These are phyloP conservation scores for Baccha elongata DNA, from an alignment of 2,888 invertebrate genomes.

Conservation along the genomic window DNA sequence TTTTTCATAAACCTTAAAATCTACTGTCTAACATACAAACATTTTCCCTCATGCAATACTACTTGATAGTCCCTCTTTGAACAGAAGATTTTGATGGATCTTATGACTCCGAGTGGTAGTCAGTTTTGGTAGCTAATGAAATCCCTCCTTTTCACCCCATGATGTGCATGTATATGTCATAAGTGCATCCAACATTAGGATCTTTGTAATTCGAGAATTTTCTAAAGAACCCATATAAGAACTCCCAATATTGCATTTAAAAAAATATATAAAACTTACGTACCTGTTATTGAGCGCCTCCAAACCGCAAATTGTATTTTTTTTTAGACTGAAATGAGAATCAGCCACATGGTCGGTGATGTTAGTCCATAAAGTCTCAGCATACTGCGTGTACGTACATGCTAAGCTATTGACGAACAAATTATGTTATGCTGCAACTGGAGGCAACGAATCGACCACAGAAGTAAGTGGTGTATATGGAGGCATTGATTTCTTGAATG, in stretches of 20 bases:
- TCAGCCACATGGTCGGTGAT: conserved; percentile 81
- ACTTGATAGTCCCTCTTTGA: conserved; percentile 44
- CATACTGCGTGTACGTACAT: conserved; percentile 92
- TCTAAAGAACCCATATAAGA: conserved; percentile 72
- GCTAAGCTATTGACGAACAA: conserved; percentile 93
- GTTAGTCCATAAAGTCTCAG: conserved; percentile 81
- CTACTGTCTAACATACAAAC: too few relatives aligned
- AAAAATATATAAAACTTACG: conserved; percentile 75
- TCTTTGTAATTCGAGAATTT: conserved; percentile 80
- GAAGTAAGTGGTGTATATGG: conserved; percentile 92
- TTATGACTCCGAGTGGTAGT: conserved; percentile 74
- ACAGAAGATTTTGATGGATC: conserved; percentile 68
- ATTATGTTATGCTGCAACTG: conserved; percentile 93
- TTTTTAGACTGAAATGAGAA: conserved; percentile 80
- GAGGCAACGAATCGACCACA: conserved; percentile 94
- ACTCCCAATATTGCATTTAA: background rate
- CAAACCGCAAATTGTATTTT: conserved; percentile 79
- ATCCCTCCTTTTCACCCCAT: conserved; percentile 81
- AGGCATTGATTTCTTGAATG: too few relatives aligned
- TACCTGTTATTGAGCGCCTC: conserved; percentile 79
- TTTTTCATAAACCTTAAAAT: too few relatives aligned
- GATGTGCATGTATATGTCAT: conserved; percentile 81
- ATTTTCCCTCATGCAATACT: too few relatives aligned
- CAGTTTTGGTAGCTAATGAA: conserved; percentile 75
- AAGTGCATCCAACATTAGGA: conserved; percentile 80